Base-by-base conservation (phyloP, 2,888 invertebrate species). In the Phengaris alcon region DNA sequence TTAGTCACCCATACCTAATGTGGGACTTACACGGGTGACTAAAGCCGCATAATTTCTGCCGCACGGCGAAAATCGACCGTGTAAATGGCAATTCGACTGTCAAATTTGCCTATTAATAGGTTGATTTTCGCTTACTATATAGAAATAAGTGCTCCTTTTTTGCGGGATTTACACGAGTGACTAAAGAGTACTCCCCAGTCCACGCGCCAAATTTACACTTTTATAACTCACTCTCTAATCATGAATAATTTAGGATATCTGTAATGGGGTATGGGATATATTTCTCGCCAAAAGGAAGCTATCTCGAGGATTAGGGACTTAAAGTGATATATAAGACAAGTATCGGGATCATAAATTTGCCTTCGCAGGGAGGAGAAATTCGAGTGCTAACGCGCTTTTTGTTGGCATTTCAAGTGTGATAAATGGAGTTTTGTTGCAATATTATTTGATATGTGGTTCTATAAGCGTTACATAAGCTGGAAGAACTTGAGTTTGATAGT, bases 261-360 rank as follows among this genome's bases (percentile, higher is more conserved):
- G 35, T 64, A 64, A 64, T 64, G 59, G 59, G 59, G 59, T 64
- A 22, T 22, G 59, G 35, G 59, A 10, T 35, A 35, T 35, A 35
- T 64, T 64, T 64, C 59, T 22, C 59, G 59, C 59, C 22, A 64
- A 64, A 64, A 64, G 59, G 59, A 64, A 64, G 59, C 59, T 64
- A 35, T 64, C 35, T 35, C 59, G 59, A 10, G 59, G 59, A 64
- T 64, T 64, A 64, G 59, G 59, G 59, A 22, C 59, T 64, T 22
- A 64, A 64, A 64, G 59, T 64, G 59, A 64, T 64, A 64, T 64
- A 64, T 64, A 22, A 64, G 59, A 64, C 59, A 64, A 64, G 59
- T 64, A 64, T 64, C 59, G 59, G 22, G 22, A 22, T 64, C 59
- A 64, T 64, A 64, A 64, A 22, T 64, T 64, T 64, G 59, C 59